A percentile compares a stretch with the other conserved stretches of the same genome.
Conservation (phyloP, 92 coral and sea anemone genomes). For the Palythoa heliodiscus region DNA sequence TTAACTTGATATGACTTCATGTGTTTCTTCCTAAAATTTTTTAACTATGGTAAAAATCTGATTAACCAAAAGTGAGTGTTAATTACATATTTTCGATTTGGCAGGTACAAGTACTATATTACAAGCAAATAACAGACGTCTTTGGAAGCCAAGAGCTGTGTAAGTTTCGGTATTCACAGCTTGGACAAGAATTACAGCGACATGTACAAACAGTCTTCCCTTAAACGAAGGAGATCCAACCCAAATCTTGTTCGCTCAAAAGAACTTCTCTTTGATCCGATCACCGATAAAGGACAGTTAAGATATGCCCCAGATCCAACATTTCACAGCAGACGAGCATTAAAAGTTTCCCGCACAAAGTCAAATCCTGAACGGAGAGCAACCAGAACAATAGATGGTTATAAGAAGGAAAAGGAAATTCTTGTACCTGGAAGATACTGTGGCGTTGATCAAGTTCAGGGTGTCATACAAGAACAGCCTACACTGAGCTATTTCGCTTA, state of each 20-base stretch:
- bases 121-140: no score
- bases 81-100: no score
- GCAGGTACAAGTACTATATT: no score
- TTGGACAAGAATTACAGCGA: background rate
- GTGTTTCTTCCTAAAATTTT: no score
- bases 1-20: no score
- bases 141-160: no score
- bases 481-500: constrained; percentile 76
- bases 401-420: background rate
- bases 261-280: background rate
- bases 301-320: constrained; percentile 42
- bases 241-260: background rate
- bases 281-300: background rate
- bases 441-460: background rate
- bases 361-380: constrained; percentile 50
- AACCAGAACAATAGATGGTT: background rate
- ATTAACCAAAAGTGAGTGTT: no score
- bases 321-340: constrained; percentile 4
- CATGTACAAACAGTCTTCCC: background rate
- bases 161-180: no score
- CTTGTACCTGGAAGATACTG: background rate
- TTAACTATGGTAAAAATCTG: no score
- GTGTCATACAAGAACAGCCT: constrained; percentile 23
- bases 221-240: background rate
- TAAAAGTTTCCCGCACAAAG: constrained; percentile 49